Percentiles rank a stretch among this genome's conserved stretches.
phyloP scores from a whole-genome alignment of 2,888 invertebrate genomes.

The Saturnia japonica region DNA sequence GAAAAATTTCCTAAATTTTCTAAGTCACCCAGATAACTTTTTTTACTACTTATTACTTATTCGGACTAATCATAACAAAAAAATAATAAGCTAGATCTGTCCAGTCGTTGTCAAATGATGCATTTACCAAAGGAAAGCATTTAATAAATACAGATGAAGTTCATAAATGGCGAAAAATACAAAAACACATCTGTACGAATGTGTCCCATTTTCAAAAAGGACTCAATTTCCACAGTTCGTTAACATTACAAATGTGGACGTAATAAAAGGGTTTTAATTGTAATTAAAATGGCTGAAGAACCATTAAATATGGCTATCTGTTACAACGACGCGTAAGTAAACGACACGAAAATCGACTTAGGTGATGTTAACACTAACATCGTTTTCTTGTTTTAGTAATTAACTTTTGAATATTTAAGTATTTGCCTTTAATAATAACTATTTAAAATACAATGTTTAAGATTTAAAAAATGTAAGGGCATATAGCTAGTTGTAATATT shows the following conservation, averaged over 20 bases:
- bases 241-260: constrained; percentile 49
- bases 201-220: constrained; percentile 28
- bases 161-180: not conserved
- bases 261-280: constrained; percentile 51
- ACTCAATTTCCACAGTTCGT: constrained; percentile 49
- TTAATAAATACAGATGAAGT: too few relatives aligned
- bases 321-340: constrained; percentile 16
- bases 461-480: too few relatives aligned
- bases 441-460: too few relatives aligned
- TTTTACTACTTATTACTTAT: too few relatives aligned
- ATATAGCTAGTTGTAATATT: not conserved
- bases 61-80: too few relatives aligned
- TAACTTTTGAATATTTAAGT: not conserved
- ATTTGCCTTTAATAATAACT: not conserved
- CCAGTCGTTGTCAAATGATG: too few relatives aligned
- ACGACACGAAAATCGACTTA: not conserved
- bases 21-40: too few relatives aligned
- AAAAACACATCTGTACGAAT: not conserved
- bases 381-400: not conserved
- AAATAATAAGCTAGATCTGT: too few relatives aligned
- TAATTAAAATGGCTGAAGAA: constrained; percentile 53
- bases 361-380: not conserved
- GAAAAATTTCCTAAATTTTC: too few relatives aligned
- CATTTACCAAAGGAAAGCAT: too few relatives aligned
- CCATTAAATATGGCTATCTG: constrained; percentile 35